phyloP scores from a whole-genome alignment of 2,113 vertebrate genomes.

The Takifugu bimaculatus region DNA sequence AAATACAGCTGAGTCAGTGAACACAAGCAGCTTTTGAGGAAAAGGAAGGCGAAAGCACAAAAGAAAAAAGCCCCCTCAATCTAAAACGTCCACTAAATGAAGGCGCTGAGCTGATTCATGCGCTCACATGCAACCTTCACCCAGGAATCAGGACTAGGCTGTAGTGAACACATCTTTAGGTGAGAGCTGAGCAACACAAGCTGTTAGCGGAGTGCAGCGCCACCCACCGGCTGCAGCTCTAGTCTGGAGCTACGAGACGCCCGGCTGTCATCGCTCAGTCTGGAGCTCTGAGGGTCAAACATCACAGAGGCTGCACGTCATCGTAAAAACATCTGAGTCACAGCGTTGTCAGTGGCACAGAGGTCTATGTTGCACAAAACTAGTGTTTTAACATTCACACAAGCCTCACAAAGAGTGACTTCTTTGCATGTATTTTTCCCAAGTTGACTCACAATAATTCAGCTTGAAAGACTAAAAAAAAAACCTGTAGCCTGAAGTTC shows the following conservation, averaged over 20 bases:
- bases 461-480: too few species aligned
- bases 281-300: conserved; percentile 66
- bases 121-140: background rate
- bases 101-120: too few species aligned
- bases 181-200: background rate
- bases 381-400: too few species aligned
- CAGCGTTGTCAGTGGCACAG: background rate
- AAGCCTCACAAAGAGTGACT: too few species aligned
- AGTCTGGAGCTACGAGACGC: conserved; percentile 56
- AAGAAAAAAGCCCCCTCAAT: too few species aligned
- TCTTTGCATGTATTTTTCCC: too few species aligned
- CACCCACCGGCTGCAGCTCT: conserved; percentile 67
- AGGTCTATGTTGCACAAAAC: too few species aligned
- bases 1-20: too few species aligned
- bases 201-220: background rate
- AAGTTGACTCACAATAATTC: too few species aligned
- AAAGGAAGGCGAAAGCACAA: background rate
- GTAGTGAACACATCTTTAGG: background rate
- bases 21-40: too few species aligned
- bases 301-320: background rate
- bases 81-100: too few species aligned
- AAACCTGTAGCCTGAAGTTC: too few species aligned
- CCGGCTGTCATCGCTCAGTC: conserved; percentile 64
- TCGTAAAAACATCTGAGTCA: background rate
- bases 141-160: background rate